A percentile compares a stretch with the other conserved stretches of the same genome.
These are phyloP conservation scores for Marronus borbonicus DNA, from an alignment of 2,888 invertebrate genomes.

Conservation along the genomic window DNA sequence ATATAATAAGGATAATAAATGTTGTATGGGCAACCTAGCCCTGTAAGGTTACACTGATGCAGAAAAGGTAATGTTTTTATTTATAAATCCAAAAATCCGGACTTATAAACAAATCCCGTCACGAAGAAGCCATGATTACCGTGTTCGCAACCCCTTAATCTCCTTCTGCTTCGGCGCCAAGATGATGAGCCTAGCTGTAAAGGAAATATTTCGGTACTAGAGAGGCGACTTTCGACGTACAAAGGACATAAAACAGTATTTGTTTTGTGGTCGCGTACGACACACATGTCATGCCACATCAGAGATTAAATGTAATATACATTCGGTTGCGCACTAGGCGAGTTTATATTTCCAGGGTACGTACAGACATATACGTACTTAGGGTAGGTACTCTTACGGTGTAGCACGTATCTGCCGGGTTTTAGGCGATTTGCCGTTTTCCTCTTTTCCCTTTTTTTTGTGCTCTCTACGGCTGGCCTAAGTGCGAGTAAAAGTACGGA, in stretches of 20 bases:
- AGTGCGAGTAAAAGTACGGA: conserved; percentile 39
- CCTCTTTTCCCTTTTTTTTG: background rate
- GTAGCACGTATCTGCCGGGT: background rate
- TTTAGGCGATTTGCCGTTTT: conserved; percentile 41
- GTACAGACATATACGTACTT: too few species aligned
- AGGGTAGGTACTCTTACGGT: too few species aligned
- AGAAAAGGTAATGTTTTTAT: conserved; percentile 36
- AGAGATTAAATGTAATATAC: conserved; percentile 48
- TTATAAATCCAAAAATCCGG: conserved; percentile 43
- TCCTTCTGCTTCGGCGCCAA: conserved; percentile 26
- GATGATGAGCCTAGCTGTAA: conserved; percentile 46
- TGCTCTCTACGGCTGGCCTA: conserved; percentile 17
- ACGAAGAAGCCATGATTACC: conserved; percentile 36
- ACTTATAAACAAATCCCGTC: conserved; percentile 46
- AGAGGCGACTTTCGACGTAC: conserved; percentile 38
- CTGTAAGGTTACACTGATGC: background rate
- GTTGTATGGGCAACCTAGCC: background rate
- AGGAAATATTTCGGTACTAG: conserved; percentile 45
- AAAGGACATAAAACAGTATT: conserved; percentile 45
- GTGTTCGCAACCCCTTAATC: conserved; percentile 40
- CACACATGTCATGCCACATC: conserved; percentile 46
- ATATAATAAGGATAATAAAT: background rate
- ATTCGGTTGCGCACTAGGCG: conserved; percentile 32
- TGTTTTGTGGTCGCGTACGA: conserved; percentile 44
- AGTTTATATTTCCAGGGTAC: conserved; percentile 31